Base-by-base conservation (phyloP, 2,888 invertebrate genomes). In the Melanargia galathea region DNA sequence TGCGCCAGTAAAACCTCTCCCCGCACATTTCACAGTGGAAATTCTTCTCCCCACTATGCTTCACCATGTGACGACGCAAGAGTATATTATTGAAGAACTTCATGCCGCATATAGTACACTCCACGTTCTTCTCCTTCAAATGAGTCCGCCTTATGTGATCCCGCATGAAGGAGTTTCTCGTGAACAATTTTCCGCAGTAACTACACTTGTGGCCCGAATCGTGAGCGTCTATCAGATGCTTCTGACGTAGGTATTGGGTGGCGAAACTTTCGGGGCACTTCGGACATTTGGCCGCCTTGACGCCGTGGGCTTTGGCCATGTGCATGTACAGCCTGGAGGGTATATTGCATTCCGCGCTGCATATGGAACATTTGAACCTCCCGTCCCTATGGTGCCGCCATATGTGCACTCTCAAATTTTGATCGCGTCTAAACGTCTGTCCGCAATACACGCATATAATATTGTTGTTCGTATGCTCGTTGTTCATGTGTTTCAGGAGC, bases 1-100 rank as follows among this genome's bases (percentile, higher is more conserved):
- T 94, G 61, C 93, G 87, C 80, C 93, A 93, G 43, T 92, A 92
- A 67, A 94, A 92, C 70, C 92, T 87, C 65, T 93, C 93, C 0
- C 93, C 92, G 63, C 94, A 94, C 1, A 93, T 81, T 52, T 94
- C 93, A 66, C 94, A 94, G 57, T 93, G 92, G 64, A 92, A 93
- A 52, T 90, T 91, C 62, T 92, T 92, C 43, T 93, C 93, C 1
- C 92, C 92, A 46, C 90, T 90, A 61, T 90, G 90, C 55, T 88
- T 90, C 0, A 89, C 84, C 88, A 90, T 88, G 56, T 90, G 91
- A 1, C 88, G 73, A 40, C 86, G 79, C 8, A 90, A 62, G 6
- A 90, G 77, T 4, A 89, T 86, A 62, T 88, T 87, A 58, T 90
- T 90, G 38, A 90, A 90, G 69, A 92, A 92, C 71, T 87, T 89